Conservation (phyloP, 2,113 vertebrate species). For the Zosterops pallidus region DNA sequence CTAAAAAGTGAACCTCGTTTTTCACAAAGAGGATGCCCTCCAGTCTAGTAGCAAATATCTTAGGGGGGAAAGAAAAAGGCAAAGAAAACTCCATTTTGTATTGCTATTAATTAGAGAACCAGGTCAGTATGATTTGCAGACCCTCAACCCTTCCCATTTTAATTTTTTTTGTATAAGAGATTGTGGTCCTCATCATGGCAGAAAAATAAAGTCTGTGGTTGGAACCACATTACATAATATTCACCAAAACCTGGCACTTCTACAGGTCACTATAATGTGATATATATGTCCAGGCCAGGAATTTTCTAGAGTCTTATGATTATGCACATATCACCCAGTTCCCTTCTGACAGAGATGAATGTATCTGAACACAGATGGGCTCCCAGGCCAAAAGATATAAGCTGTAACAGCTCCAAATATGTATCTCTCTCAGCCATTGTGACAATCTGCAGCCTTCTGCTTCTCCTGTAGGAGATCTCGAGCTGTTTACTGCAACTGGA, state of each 20-base stretch:
- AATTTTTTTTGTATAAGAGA: neutral
- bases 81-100: neutral
- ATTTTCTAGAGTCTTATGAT: neutral
- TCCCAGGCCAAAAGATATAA: neutral
- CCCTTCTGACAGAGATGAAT: neutral
- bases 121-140: neutral
- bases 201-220: conserved; percentile 14
- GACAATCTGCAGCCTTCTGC: neutral
- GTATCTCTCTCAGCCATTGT: neutral
- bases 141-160: neutral
- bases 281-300: neutral
- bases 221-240: conserved; percentile 4
- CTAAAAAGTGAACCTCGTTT: too few species aligned
- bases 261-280: neutral
- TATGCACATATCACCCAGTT: neutral
- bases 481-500: neutral
- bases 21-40: neutral
- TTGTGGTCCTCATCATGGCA: neutral
- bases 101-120: neutral
- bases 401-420: neutral
- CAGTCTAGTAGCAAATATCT: neutral
- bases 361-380: neutral
- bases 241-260: conserved; percentile 21
- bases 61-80: neutral
- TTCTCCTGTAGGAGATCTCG: fast-evolving